Evolutionary conservation across 2,797 vertebrate species (phyloP).

Genomic region (Lacerta viridis): DNA sequence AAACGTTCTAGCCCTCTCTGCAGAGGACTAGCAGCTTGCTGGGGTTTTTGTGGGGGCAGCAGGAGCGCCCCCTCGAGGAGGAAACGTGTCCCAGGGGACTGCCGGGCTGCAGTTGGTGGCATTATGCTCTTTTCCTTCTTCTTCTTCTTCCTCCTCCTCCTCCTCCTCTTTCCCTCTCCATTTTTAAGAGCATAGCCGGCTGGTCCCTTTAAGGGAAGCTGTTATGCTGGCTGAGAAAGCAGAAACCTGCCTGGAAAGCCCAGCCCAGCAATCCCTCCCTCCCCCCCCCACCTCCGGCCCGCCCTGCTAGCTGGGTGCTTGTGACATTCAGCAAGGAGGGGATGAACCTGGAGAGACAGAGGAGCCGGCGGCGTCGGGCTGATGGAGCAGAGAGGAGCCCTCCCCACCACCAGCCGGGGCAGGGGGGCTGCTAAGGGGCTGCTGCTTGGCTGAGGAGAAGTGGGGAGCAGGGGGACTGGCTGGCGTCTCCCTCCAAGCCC

Average conservation of each 20-base stretch:
- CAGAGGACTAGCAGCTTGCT: background rate
- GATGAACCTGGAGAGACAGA: constrained; percentile 17
- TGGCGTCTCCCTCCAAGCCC: accelerated
- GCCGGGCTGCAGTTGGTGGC: no score
- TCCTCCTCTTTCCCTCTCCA: background rate
- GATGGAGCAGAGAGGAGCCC: background rate
- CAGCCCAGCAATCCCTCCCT: background rate
- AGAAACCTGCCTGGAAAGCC: constrained; percentile 51
- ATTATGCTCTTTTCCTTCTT: background rate
- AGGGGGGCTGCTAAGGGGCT: background rate
- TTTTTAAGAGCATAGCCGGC: background rate
- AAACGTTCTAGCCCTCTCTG: background rate
- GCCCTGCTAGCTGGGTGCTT: background rate
- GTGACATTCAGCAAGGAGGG: constrained; percentile 36
- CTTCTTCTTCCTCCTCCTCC: background rate
- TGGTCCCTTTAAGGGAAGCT: constrained; percentile 69
- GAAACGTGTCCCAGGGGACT: no score
- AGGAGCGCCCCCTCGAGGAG: background rate
- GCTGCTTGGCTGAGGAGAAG: constrained; percentile 24
- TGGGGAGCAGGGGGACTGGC: background rate
- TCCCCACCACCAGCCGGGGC: background rate
- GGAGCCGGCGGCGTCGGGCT: background rate
- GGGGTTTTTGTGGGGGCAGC: background rate
- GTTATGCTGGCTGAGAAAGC: constrained; percentile 44
- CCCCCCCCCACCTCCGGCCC: background rate